Conservation (phyloP, 1,140 invertebrate species). For the Zaprionus africanus region DNA sequence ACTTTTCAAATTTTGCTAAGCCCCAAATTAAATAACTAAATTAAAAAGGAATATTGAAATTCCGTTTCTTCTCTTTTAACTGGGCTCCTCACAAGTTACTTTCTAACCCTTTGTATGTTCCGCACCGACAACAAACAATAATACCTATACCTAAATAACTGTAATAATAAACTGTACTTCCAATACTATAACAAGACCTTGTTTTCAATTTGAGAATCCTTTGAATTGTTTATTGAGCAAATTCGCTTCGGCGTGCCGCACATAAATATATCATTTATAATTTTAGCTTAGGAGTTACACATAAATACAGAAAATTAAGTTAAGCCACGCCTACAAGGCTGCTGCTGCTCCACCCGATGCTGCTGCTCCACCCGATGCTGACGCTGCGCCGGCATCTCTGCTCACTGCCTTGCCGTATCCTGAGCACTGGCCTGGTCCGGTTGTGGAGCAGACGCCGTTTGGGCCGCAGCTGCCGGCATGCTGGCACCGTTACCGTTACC, state of each 20-base stretch:
- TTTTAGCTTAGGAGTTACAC: conserved; percentile 69
- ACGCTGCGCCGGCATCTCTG: conserved; percentile 4
- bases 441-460: conserved; percentile 50
- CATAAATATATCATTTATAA: conserved; percentile 59
- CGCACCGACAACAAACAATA: conserved; percentile 32
- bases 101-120: conserved; percentile 20
- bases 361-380: conserved; percentile 9
- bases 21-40: conserved; percentile 3
- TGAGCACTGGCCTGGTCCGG: conserved; percentile 30
- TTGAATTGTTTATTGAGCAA: conserved; percentile 77
- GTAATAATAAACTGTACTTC: conserved; percentile 57
- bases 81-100: conserved; percentile 24
- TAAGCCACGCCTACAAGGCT: conserved; percentile 55
- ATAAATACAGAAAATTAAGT: conserved; percentile 69
- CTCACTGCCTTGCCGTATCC: conserved; percentile 41
- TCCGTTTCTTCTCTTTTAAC: conserved; percentile 4
- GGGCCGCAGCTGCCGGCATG: conserved; percentile 68
- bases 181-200: conserved; percentile 2
- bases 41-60: background rate
- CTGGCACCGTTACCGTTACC: conserved; percentile 32
- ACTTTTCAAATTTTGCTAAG: conserved; percentile 11
- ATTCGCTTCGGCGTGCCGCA: conserved; percentile 40
- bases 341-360: conserved; percentile 44
- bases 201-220: conserved; percentile 57
- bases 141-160: conserved; percentile 15